Conservation (phyloP, 2,888 invertebrate genomes). For the Cylloceria caligata region DNA sequence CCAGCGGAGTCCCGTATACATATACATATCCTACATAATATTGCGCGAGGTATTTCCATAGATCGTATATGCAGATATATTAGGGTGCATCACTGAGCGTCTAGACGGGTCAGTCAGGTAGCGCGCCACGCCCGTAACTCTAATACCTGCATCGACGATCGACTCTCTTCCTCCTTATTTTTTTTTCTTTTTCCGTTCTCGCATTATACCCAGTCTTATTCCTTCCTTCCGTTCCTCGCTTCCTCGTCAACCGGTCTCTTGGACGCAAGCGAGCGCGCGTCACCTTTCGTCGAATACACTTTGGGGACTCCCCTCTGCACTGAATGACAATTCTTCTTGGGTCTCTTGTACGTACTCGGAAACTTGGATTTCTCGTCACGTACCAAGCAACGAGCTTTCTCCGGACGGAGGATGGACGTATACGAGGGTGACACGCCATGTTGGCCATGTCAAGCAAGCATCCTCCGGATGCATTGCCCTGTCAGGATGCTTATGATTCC, state of each 20-base stretch:
- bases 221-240: slow-evolving; percentile 56
- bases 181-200: slow-evolving; percentile 38
- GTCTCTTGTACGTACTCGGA: slow-evolving; percentile 1
- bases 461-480: neutral
- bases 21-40: neutral
- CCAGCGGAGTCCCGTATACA: neutral
- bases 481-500: neutral
- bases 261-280: slow-evolving; percentile 19
- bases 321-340: slow-evolving; percentile 58
- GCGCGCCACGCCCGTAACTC: slow-evolving; percentile 36
- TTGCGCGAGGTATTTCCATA: slow-evolving; percentile 25
- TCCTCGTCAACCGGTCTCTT: slow-evolving; percentile 17
- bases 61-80: slow-evolving; percentile 42
- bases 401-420: slow-evolving; percentile 39
- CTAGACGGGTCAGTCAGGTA: slow-evolving; percentile 28
- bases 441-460: slow-evolving; percentile 4
- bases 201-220: slow-evolving; percentile 14
- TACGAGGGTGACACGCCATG: slow-evolving; percentile 12
- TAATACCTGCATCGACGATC: slow-evolving; percentile 38
- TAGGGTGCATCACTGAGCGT: slow-evolving; percentile 9
- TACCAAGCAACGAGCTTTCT: slow-evolving; percentile 67
- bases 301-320: slow-evolving; percentile 45
- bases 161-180: slow-evolving; percentile 26
- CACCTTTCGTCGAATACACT: slow-evolving; percentile 48
- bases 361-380: slow-evolving; percentile 68